Evolutionary conservation across 2,888 invertebrate species (phyloP), one percentile per base, ranked within the genome.

Genomic region (Hetaerina titia): DNA sequence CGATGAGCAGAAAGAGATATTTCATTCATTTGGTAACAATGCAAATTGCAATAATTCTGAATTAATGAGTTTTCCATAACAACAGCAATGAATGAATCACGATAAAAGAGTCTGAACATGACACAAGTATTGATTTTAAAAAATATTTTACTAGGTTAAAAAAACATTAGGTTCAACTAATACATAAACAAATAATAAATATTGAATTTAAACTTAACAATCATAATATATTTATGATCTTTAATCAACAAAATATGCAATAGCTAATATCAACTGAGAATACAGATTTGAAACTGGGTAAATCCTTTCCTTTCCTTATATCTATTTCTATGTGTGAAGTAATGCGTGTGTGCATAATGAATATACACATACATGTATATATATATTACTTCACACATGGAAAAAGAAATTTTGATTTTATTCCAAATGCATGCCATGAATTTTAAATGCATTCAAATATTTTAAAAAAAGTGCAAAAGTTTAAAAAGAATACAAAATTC

Each of bases 371-470:
- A 45, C 4, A 45, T 45, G 4, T 45, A 88, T 64, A 25, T 31
- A 4, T n/a, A 13, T 89, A 22, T 56, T n/a, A n/a, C n/a, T n/a
- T n/a, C n/a, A n/a, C n/a, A n/a, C n/a, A n/a, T 15, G 17, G 25
- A 31, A 90, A 64, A 90, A 90, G 45, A 63, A 90, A 90, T 92
- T 92, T 92, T n/a, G 69, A 92, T 64, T 92, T 69, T 8, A 69
- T 17, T 56, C 92, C 92, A 92, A 92, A 92, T 92, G 92, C 92
- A 89, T 58, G 81, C 81, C 81, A 92, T 69, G n/a, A 92, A 22
- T 92, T 92, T 92, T 92, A 92, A 92, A 92, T 92, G 92, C 92
- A 92, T 74, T 11, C 92, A 69, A 56, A 92, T 69, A 74, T 25
- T 81, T 81, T 31, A 74, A 22, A 69, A 92, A 92, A 92, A 92